Base-by-base conservation (phyloP, 2,888 invertebrate species). In the Hydrotaea diabolus region DNA sequence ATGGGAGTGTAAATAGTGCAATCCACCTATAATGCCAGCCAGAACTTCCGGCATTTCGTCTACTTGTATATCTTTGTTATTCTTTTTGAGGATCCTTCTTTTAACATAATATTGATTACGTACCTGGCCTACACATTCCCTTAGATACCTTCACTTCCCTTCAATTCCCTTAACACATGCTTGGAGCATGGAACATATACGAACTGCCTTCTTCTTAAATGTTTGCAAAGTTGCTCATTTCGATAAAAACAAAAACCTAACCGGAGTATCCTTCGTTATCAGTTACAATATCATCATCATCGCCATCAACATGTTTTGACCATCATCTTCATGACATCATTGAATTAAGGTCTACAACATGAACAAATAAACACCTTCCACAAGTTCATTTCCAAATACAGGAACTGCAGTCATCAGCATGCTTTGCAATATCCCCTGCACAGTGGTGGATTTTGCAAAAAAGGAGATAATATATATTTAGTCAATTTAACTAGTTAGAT, bases 241-340 rank as follows among this genome's bases (percentile, higher is more conserved):
- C 73, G 77, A 74, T 85, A 39, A 74, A 79, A 31, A 69, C 73
- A 49, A 23, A 43, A 62, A 26, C 31, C 62, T 23, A 69, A 76
- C 59, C 19, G 66, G 53, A 74, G 55, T 74, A 73, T 77, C 85
- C 79, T 77, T 82, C 64, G 69, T 71, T 85, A 85, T 85, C 85
- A 80, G 77, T 71, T 80, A 39, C 77, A 85, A 85, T 82, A 82
- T 78, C 84, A 76, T 77, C 82, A 85, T 77, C 82, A 71, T 79
- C 79, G 74, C 82, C 82, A 85, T 82, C 79, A 77, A 82, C 82
- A 82, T 85, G 73, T 85, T 85, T 85, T 85, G 82, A 82, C 85
- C 85, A 82, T 74, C 26, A 55, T 59, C 78, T 72, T 64, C 79
- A 55, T 72, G 71, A 71, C 78, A 82, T 79, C 79, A 85, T 85